Evolutionary conservation across 2,888 invertebrate genomes (phyloP).

Genomic region (Netelia fuscicornis): DNA sequence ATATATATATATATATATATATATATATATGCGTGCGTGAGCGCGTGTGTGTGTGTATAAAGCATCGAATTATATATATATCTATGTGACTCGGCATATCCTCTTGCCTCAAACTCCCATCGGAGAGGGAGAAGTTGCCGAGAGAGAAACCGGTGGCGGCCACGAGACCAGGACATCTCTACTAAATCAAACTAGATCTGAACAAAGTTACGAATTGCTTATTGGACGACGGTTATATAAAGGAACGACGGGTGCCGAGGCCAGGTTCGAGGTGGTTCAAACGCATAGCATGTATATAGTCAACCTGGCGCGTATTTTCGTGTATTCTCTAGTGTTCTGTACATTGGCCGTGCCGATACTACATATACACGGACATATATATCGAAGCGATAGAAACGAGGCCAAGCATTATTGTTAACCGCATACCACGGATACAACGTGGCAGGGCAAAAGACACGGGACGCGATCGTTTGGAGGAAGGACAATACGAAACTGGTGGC

Average conservation of each 20-base stretch:
- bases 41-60: not conserved
- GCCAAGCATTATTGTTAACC: constrained; percentile 6
- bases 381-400: constrained; percentile 1
- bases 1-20: constrained; percentile 7
- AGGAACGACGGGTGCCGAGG: not conserved
- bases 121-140: constrained; percentile 45
- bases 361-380: too few species aligned
- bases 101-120: constrained; percentile 8
- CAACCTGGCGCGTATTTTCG: constrained; percentile 43
- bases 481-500: not conserved
- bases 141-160: constrained; percentile 33
- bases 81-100: constrained; percentile 32
- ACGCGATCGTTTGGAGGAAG: not conserved
- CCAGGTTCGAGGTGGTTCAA: constrained; percentile 46
- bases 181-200: constrained; percentile 75
- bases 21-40: not conserved
- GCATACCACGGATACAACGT: not conserved
- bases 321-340: constrained; percentile 38
- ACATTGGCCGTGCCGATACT: constrained; percentile 4
- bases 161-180: constrained; percentile 57
- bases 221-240: constrained; percentile 65
- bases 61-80: not conserved
- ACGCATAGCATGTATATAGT: constrained; percentile 21
- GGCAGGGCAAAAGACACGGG: not conserved
- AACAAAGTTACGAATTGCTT: constrained; percentile 76